Percentiles rank a stretch among this genome's conserved stretches.
phyloP scores from a whole-genome alignment of 2,888 invertebrate genomes.

The Torymus texanus region DNA sequence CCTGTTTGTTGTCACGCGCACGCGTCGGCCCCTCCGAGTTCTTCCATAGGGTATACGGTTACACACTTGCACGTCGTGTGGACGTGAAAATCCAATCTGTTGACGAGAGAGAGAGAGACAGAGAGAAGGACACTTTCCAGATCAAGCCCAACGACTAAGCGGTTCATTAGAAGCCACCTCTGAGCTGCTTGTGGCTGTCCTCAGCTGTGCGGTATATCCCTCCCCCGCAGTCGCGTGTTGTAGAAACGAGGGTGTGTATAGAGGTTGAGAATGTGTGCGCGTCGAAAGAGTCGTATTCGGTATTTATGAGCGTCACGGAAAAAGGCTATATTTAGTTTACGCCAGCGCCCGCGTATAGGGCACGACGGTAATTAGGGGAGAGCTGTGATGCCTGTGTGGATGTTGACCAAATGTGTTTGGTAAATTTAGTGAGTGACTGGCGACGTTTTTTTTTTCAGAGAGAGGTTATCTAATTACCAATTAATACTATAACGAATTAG shows the following conservation, averaged over 20 bases:
- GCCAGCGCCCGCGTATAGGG: too few relatives aligned
- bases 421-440: too few relatives aligned
- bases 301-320: neutral
- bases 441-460: too few relatives aligned
- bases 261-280: too few relatives aligned
- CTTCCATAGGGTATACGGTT: constrained; percentile 1
- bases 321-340: too few relatives aligned
- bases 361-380: too few relatives aligned
- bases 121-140: constrained; percentile 61
- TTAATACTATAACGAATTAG: too few relatives aligned
- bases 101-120: constrained; percentile 38
- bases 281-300: neutral
- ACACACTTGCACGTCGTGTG: neutral
- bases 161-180: constrained; percentile 58
- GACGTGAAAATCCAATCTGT: constrained; percentile 54
- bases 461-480: too few relatives aligned
- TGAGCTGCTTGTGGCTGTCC: constrained; percentile 34
- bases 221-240: too few relatives aligned
- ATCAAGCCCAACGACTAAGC: constrained; percentile 53
- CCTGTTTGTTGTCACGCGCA: constrained; percentile 68
- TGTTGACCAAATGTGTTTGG: too few relatives aligned
- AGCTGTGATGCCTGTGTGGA: too few relatives aligned
- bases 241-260: too few relatives aligned
- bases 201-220: constrained; percentile 20
- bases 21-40: constrained; percentile 41